Base-by-base conservation (phyloP, 1,140 invertebrate species). In the Hyles euphorbiae region DNA sequence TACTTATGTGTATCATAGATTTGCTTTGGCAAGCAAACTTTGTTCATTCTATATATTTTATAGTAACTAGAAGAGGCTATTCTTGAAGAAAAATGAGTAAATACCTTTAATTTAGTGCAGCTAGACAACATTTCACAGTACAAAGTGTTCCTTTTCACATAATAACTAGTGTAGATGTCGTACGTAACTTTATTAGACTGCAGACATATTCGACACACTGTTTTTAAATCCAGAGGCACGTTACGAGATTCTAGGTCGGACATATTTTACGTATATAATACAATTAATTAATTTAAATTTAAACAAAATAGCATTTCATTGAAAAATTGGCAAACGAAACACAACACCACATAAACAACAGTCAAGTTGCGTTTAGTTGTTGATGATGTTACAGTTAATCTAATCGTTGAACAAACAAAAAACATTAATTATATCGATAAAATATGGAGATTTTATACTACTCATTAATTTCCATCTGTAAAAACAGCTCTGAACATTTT, bases 101-200 rank as follows among this genome's bases (percentile, higher is more conserved):
- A 40, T 68, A 85, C 83, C 70, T 80, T 81, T 36, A 86, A 50
- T 71, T 78, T 80, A 32, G 81, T 87, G 54, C 81, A 87, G 45
- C 60, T 59, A 32, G 73, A 65, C 40, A 87, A 51, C 81, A 87
- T 87, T 60, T 86, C 78, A 43, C 66, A 63, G 56, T 82, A 84
- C 34, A 78, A 67, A 40, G 63, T 76, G 50, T 81, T 82, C 49
- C 65, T 73, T 76, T 85, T 85, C 50, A 61, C 52, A 69, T 74
- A 81, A 77, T 68, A 80, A 71, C 65, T 71, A 6, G 72, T 82
- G 56, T 72, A 86, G 70, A 87, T 81, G 76, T 87, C 77, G 10
- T 64, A 79, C 49, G 64, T 71, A 63, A 67, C 49, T 76, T 74
- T 75, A 56, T 72, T 69, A 8, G 69, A 56, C 65, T 75, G 63